These are phyloP conservation scores for Spodoptera picta DNA, from an alignment of 2,888 invertebrate genomes.

Conservation along the genomic window DNA sequence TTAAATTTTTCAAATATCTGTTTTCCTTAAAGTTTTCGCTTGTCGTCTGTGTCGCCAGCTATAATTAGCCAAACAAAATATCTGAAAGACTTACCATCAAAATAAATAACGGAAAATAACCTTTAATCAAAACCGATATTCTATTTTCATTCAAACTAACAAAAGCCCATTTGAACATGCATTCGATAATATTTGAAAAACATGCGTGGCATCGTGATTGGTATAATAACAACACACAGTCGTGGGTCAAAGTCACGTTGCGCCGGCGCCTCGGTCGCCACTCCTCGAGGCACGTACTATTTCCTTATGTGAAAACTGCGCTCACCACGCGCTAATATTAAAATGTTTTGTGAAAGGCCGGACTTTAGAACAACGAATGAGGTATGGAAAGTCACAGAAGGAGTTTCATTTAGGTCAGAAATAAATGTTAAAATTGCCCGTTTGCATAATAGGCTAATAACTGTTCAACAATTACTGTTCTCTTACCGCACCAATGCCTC, in stretches of 20 bases:
- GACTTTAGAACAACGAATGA: slow-evolving; percentile 1
- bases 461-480: no score
- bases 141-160: slow-evolving; percentile 23
- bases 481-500: no score
- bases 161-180: slow-evolving; percentile 17
- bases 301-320: slow-evolving; percentile 54
- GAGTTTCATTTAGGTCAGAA: no score
- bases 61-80: no score
- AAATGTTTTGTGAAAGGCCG: slow-evolving; percentile 24
- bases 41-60: no score
- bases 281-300: slow-evolving; percentile 56
- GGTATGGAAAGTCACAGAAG: no score
- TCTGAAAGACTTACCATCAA: slow-evolving; percentile 12
- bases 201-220: slow-evolving; percentile 51
- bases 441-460: no score
- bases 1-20: no score
- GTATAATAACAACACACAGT: slow-evolving; percentile 50
- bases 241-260: slow-evolving; percentile 72
- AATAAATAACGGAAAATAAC: background rate
- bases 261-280: slow-evolving; percentile 43
- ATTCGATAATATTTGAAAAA: slow-evolving; percentile 36
- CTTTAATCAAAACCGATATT: slow-evolving; percentile 22
- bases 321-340: slow-evolving; percentile 39
- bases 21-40: no score
- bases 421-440: no score